phyloP scores from a whole-genome alignment of 2,113 vertebrate species.

The Coryphaenoides rupestris region DNA sequence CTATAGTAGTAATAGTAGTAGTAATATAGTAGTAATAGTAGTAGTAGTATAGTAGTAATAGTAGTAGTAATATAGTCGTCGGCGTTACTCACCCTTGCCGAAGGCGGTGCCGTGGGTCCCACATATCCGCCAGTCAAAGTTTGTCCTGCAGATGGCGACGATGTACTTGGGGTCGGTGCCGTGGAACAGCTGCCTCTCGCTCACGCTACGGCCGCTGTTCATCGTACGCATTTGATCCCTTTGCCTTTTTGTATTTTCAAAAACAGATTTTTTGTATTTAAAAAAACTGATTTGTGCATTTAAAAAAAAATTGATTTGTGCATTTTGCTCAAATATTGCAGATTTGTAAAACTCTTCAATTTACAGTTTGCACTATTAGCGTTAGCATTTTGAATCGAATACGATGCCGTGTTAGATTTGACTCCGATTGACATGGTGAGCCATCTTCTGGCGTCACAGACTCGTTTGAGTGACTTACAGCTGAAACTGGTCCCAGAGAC shows the following conservation, averaged over 20 bases:
- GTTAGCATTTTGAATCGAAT: background rate
- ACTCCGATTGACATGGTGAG: background rate
- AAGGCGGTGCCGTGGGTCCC: conserved; percentile 70
- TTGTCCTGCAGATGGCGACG: conserved; percentile 66
- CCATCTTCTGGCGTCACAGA: background rate
- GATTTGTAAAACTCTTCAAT: too few species aligned
- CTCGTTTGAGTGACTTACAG: conserved; percentile 46
- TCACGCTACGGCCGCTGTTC: conserved; percentile 45
- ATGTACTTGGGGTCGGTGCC: conserved; percentile 56
- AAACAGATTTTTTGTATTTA: too few species aligned
- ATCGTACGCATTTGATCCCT: conserved; percentile 75
- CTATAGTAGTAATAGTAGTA: too few species aligned
- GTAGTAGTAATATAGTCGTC: too few species aligned
- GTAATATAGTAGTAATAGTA: too few species aligned
- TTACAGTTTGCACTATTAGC: background rate
- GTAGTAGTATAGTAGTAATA: too few species aligned
- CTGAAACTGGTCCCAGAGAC: conserved; percentile 71
- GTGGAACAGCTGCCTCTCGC: conserved; percentile 74
- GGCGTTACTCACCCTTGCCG: conserved; percentile 70
- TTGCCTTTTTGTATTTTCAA: conserved; percentile 61
- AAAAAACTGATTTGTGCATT: too few species aligned
- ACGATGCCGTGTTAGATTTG: background rate
- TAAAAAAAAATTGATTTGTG: background rate
- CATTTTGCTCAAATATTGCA: too few species aligned
- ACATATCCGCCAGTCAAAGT: conserved; percentile 81